Percentiles rank a stretch among this genome's conserved stretches.
Conservation (phyloP, 2,888 invertebrate genomes). For the Rhingia rostrata region DNA sequence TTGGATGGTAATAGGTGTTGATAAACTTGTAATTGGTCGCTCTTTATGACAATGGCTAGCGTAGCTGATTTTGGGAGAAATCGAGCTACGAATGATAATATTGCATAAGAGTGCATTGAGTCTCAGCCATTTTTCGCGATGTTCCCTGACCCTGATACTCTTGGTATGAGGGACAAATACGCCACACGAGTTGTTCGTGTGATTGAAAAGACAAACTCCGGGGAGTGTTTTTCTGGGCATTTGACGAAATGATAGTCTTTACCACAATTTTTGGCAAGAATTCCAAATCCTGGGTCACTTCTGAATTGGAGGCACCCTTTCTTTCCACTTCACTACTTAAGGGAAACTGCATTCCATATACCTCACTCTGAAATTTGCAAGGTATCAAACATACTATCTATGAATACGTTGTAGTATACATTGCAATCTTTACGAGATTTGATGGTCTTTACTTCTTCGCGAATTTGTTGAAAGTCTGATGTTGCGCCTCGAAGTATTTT, state of each 20-base stretch:
- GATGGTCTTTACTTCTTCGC: neutral
- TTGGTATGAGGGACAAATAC: no score
- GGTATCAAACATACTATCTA: neutral
- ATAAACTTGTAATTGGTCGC: neutral
- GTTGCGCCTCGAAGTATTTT: no score
- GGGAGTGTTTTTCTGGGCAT: neutral
- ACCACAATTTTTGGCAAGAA: neutral
- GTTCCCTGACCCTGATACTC: neutral
- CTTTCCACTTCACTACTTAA: slow-evolving; percentile 8
- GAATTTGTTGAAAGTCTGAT: no score
- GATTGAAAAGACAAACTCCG: neutral
- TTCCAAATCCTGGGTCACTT: neutral
- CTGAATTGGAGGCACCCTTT: neutral
- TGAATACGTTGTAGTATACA: neutral
- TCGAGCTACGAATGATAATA: no score
- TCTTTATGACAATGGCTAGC: neutral
- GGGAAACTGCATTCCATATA: neutral
- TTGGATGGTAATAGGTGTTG: neutral
- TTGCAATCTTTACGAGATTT: neutral
- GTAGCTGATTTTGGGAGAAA: neutral
- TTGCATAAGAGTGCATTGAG: neutral
- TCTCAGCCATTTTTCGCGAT: neutral
- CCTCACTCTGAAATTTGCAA: neutral
- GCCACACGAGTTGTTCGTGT: neutral
- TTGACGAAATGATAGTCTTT: neutral